Conservation (phyloP, 2,113 vertebrate species). For the Pygoscelis adeliae region DNA sequence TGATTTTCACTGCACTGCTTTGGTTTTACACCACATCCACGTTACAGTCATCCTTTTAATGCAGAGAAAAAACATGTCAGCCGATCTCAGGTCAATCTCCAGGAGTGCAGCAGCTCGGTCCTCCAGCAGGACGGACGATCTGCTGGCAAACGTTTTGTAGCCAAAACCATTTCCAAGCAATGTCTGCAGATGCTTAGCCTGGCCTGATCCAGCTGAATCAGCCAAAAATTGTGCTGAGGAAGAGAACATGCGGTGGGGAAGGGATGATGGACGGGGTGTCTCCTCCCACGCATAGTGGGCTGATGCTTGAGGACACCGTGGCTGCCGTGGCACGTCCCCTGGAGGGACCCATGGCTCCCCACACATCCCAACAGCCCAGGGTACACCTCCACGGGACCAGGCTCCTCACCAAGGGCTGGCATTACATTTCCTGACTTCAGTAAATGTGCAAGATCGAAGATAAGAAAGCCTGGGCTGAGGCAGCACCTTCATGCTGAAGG, state of each 20-base stretch:
- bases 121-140: accelerated
- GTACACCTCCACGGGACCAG: not conserved
- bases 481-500: not conserved
- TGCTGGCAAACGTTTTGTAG: not conserved
- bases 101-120: accelerated
- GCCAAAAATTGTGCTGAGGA: not conserved
- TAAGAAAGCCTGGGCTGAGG: not conserved
- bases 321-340: accelerated
- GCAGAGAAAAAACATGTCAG: not conserved
- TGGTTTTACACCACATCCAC: not conserved
- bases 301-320: not conserved
- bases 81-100: not conserved
- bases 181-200: not conserved
- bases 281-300: not conserved
- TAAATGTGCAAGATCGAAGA: not conserved
- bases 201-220: not conserved
- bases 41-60: not conserved
- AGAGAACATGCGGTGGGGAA: not conserved
- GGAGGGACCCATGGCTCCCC: not conserved
- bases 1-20: not conserved
- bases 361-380: not conserved
- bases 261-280: accelerated
- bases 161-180: not conserved
- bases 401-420: not conserved
- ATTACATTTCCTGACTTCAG: not conserved